Conservation (phyloP, 2,797 vertebrate genomes). For the Pachyuromys duprasi region DNA sequence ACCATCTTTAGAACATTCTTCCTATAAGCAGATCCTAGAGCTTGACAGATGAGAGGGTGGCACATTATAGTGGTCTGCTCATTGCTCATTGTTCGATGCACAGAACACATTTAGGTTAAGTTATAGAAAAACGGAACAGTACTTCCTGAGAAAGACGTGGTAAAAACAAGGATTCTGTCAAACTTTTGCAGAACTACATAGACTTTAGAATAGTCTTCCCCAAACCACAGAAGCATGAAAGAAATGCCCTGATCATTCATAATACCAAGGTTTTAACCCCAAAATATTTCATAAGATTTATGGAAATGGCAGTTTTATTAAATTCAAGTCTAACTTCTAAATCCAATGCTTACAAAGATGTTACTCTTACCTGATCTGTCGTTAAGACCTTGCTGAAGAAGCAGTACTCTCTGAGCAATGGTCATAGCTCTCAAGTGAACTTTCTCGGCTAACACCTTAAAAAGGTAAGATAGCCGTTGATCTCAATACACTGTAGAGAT, state of each 20-base stretch:
- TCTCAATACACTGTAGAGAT: slow-evolving; percentile 45
- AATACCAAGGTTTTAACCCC: neutral
- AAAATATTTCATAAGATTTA: slow-evolving; percentile 5
- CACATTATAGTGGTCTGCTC: neutral
- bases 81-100: neutral
- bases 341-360: slow-evolving; percentile 25
- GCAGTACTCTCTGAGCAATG: slow-evolving; percentile 96
- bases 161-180: neutral
- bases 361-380: slow-evolving; percentile 93
- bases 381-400: slow-evolving; percentile 95
- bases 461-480: slow-evolving; percentile 63
- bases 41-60: neutral
- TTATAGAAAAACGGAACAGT: neutral
- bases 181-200: neutral
- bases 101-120: neutral
- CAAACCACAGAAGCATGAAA: slow-evolving; percentile 45
- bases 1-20: slow-evolving; percentile 38
- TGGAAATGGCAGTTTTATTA: neutral
- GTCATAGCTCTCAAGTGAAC: slow-evolving; percentile 95
- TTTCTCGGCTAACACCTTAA: slow-evolving; percentile 96
- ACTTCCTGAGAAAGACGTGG: neutral
- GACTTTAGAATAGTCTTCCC: neutral
- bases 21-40: slow-evolving; percentile 17
- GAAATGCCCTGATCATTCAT: neutral
- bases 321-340: slow-evolving; percentile 34